phyloP scores from a whole-genome alignment of 2,113 vertebrate species.

The Hipposideros armiger region DNA sequence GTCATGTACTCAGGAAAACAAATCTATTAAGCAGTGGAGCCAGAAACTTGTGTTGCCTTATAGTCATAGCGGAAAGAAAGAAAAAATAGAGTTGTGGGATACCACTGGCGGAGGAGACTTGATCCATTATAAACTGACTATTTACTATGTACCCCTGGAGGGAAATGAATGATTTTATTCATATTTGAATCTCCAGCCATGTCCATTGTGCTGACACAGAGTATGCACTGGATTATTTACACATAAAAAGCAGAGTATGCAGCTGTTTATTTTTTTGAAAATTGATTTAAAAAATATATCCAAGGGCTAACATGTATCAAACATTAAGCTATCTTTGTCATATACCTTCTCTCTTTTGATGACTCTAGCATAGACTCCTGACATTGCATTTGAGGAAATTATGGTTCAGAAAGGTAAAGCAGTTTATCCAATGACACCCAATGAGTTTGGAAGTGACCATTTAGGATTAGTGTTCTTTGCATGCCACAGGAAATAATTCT shows the following conservation, averaged over 20 bases:
- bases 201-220: neutral
- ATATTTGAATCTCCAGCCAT: neutral
- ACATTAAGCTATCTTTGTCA: neutral
- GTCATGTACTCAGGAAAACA: neutral
- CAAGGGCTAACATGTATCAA: neutral
- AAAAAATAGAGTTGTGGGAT: neutral
- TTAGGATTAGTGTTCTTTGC: neutral
- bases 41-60: neutral
- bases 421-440: neutral
- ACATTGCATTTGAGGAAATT: neutral
- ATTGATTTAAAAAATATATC: neutral
- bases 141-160: neutral
- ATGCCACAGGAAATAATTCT: neutral
- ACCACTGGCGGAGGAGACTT: neutral
- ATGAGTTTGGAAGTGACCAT: neutral
- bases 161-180: neutral
- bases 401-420: neutral
- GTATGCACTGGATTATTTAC: neutral
- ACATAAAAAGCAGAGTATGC: too few relatives aligned
- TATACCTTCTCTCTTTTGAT: neutral
- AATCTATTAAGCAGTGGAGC: neutral
- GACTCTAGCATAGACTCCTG: neutral
- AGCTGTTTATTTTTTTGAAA: neutral
- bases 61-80: neutral
- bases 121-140: neutral